A percentile compares a stretch with the other conserved stretches of the same genome.
phyloP scores from a whole-genome alignment of 2,797 vertebrate species.

The Poeciliopsis gracilis region DNA sequence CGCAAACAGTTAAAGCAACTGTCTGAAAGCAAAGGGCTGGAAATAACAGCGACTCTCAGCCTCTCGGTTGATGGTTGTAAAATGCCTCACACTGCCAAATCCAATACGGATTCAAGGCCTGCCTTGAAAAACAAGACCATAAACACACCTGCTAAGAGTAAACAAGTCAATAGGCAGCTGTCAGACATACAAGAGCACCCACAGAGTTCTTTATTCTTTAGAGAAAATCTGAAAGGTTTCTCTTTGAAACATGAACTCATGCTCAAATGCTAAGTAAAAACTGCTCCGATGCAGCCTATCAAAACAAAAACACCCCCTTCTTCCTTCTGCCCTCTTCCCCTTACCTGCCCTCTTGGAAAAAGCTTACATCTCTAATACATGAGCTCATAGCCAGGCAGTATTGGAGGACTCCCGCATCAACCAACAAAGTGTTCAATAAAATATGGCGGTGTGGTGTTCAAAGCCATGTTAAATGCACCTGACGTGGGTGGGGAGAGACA shows the following conservation, averaged over 20 bases:
- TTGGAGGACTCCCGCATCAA: slow-evolving; percentile 78
- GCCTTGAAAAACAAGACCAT: slow-evolving; percentile 35
- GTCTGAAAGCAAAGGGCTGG: slow-evolving; percentile 18
- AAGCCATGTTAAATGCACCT: slow-evolving; percentile 83
- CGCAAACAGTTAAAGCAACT: slow-evolving; percentile 31
- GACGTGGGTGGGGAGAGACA: slow-evolving; percentile 64
- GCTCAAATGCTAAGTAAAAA: slow-evolving; percentile 66
- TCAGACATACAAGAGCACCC: slow-evolving; percentile 45
- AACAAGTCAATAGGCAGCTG: slow-evolving; percentile 59
- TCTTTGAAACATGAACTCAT: slow-evolving; percentile 34
- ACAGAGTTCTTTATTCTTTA: slow-evolving; percentile 54
- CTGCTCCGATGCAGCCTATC: slow-evolving; percentile 51
- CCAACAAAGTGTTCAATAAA: slow-evolving; percentile 84
- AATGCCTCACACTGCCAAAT: slow-evolving; percentile 40
- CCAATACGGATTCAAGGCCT: slow-evolving; percentile 21
- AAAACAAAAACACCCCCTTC: slow-evolving; percentile 58
- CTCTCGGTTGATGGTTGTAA: slow-evolving; percentile 35
- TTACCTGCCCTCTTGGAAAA: slow-evolving; percentile 48
- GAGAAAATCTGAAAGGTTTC: slow-evolving; percentile 49
- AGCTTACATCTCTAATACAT: slow-evolving; percentile 81
- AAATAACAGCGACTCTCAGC: slow-evolving; percentile 21
- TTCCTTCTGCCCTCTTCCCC: slow-evolving; percentile 37
- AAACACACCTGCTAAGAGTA: slow-evolving; percentile 45
- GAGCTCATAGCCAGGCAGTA: slow-evolving; percentile 72
- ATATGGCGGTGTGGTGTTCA: slow-evolving; percentile 79